phyloP scores from a whole-genome alignment of 2,797 vertebrate genomes.

The Betta splendens region DNA sequence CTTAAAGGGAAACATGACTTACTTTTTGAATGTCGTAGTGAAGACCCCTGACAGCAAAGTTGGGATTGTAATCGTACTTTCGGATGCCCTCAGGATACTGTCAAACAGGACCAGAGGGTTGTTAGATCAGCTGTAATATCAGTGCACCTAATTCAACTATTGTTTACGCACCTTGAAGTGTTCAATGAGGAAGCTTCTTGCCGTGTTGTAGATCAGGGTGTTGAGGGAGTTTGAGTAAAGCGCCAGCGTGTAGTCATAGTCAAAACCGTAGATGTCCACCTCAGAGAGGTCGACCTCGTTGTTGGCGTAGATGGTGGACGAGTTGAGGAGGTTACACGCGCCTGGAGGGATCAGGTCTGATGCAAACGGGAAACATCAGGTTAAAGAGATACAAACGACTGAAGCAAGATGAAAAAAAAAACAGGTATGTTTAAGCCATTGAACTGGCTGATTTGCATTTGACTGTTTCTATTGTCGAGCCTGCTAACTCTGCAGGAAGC shows the following conservation, averaged over 20 bases:
- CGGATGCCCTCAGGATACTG: constrained; percentile 85
- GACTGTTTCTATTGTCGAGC: constrained; percentile 2
- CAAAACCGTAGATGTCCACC: constrained; percentile 90
- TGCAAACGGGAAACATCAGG: constrained; percentile 19
- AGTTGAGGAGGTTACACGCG: constrained; percentile 83
- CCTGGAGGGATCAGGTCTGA: constrained; percentile 87
- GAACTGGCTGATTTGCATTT: neutral
- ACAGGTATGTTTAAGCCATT: neutral
- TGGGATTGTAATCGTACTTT: constrained; percentile 86
- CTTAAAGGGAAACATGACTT: no score
- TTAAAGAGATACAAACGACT: neutral
- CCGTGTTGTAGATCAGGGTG: constrained; percentile 84
- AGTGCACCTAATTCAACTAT: no score
- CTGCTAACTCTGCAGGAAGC: constrained; percentile 15
- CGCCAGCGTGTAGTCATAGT: constrained; percentile 89
- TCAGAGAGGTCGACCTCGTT: constrained; percentile 84
- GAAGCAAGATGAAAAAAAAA: neutral
- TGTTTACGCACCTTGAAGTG: constrained; percentile 82
- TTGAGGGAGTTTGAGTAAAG: constrained; percentile 84
- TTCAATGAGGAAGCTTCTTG: constrained; percentile 81
- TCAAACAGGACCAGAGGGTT: neutral
- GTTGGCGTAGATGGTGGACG: constrained; percentile 86
- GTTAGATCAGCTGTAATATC: neutral
- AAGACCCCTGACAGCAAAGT: constrained; percentile 85
- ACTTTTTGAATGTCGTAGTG: constrained; percentile 92